phyloP scores from a whole-genome alignment of 2,888 invertebrate species.

The Tromatobia lineatoria region DNA sequence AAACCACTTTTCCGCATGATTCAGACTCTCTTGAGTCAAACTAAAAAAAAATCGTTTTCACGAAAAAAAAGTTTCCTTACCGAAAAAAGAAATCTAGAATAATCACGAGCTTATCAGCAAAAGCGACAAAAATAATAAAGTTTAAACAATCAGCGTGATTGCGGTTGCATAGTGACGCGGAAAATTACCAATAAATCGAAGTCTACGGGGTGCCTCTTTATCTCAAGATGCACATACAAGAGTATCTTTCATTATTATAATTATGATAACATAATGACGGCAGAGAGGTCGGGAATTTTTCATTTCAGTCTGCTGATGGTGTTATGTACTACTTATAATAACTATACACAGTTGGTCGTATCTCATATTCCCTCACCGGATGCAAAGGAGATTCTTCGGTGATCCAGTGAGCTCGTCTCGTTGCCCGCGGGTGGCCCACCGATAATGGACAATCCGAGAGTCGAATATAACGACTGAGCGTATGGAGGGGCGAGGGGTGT shows the following conservation, averaged over 20 bases:
- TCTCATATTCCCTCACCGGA: slow-evolving; percentile 33
- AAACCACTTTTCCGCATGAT: no score
- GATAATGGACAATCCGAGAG: slow-evolving; percentile 35
- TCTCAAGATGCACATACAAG: slow-evolving; percentile 30
- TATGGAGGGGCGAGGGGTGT: slow-evolving; percentile 57
- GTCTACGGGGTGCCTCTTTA: slow-evolving; percentile 51
- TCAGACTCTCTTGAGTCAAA: no score
- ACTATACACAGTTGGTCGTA: neutral
- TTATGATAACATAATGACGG: neutral
- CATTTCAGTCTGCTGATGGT: slow-evolving; percentile 27
- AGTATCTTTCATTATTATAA: slow-evolving; percentile 19
- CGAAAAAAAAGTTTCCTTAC: no score
- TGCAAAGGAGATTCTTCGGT: slow-evolving; percentile 32
- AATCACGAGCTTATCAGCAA: neutral
- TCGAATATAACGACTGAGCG: slow-evolving; percentile 52
- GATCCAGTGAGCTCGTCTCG: slow-evolving; percentile 49
- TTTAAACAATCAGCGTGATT: slow-evolving; percentile 28
- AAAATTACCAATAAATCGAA: slow-evolving; percentile 61
- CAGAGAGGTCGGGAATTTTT: neutral
- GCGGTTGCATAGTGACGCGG: slow-evolving; percentile 48
- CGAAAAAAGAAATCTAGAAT: no score
- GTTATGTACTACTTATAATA: slow-evolving; percentile 26
- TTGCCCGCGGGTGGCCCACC: slow-evolving; percentile 58
- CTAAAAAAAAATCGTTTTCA: no score
- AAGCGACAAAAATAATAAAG: neutral